These are phyloP conservation scores for Triplophysa bombifrons DNA, from an alignment of 2,797 vertebrate species.

Conservation along the genomic window DNA sequence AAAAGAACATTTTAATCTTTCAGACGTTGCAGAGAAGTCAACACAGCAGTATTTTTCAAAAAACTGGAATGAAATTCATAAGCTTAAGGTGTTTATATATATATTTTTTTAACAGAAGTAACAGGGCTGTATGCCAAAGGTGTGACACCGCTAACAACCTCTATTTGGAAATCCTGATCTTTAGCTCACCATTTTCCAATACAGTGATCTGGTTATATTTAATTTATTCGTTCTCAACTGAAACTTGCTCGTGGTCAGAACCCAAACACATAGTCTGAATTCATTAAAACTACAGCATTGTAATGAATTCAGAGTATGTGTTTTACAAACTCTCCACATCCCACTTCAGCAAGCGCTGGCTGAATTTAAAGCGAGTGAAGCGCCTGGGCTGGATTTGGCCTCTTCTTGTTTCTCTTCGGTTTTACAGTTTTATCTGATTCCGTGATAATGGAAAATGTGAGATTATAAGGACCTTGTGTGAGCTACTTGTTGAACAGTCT, in stretches of 20 bases:
- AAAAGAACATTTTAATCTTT: no score
- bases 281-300: conserved; percentile 14
- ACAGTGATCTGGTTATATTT: background rate
- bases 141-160: background rate
- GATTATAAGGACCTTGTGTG: conserved; percentile 53
- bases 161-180: background rate
- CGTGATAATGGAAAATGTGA: conserved; percentile 57
- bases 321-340: conserved; percentile 27
- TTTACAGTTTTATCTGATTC: conserved; percentile 58
- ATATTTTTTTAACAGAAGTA: background rate
- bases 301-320: conserved; percentile 29
- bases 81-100: background rate
- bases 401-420: conserved; percentile 4
- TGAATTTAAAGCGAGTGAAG: conserved; percentile 26
- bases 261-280: background rate
- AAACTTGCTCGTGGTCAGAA: background rate
- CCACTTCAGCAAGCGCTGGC: conserved; percentile 8
- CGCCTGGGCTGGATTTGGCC: background rate
- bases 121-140: background rate
- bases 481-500: conserved; percentile 58
- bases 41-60: no score
- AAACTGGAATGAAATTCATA: no score
- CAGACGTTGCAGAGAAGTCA: no score
- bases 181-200: conserved; percentile 1
- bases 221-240: background rate